Percentiles rank a stretch among this genome's conserved stretches.
phyloP scores from a whole-genome alignment of 2,113 vertebrate genomes.

The Macquaria australasica region DNA sequence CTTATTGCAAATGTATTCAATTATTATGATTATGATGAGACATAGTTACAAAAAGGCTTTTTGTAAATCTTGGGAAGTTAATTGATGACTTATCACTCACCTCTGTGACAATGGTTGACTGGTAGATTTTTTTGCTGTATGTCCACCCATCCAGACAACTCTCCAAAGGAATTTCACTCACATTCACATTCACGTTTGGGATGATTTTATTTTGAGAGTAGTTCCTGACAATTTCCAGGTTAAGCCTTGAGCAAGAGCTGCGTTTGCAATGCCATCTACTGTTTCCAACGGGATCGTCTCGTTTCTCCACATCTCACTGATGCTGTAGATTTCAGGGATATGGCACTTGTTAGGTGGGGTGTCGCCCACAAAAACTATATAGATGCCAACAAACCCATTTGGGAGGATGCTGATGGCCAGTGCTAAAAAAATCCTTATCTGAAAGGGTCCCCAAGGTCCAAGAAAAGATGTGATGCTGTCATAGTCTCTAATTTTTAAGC shows the following conservation, averaged over 20 bases:
- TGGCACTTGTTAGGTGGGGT: slow-evolving; percentile 75
- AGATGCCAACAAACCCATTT: slow-evolving; percentile 75
- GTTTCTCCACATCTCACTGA: slow-evolving; percentile 75
- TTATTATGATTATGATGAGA: too few relatives aligned
- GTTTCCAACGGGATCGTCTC: slow-evolving; percentile 65
- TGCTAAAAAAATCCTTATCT: slow-evolving; percentile 76
- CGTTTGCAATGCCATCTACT: slow-evolving; percentile 37
- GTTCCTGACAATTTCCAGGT: slow-evolving; percentile 66
- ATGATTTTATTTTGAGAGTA: slow-evolving; percentile 57
- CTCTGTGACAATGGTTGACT: slow-evolving; percentile 81
- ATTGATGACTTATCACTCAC: slow-evolving; percentile 53
- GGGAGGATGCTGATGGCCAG: slow-evolving; percentile 76
- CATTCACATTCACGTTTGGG: slow-evolving; percentile 74
- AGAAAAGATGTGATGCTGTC: slow-evolving; percentile 84
- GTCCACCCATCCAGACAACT: slow-evolving; percentile 80
- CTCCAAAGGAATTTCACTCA: slow-evolving; percentile 73
- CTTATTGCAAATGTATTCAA: neutral
- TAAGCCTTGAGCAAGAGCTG: slow-evolving; percentile 76
- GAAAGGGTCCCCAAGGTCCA: slow-evolving; percentile 86
- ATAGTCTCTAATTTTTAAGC: slow-evolving; percentile 77
- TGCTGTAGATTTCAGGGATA: slow-evolving; percentile 67
- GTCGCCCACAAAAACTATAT: slow-evolving; percentile 78
- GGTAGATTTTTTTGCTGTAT: slow-evolving; percentile 78
- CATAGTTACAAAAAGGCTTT: neutral
- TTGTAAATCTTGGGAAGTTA: too few relatives aligned